Evolutionary conservation across 1,140 invertebrate genomes (phyloP).

Genomic region (Caenorhabditis briggsae): DNA sequence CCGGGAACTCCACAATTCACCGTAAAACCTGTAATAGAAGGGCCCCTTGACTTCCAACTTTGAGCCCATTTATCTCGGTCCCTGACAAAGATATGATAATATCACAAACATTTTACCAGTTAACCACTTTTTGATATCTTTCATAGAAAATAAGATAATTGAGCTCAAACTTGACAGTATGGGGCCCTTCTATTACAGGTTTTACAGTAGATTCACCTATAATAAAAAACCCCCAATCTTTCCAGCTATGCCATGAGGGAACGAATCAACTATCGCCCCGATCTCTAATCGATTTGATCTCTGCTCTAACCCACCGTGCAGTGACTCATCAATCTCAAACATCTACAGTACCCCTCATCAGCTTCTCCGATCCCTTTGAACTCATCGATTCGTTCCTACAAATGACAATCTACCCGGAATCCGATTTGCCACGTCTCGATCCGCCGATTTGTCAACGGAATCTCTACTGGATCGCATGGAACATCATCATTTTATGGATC

Average conservation of each 20-base stretch:
- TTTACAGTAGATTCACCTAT: too few relatives aligned
- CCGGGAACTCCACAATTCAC: too few relatives aligned
- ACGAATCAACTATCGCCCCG: background rate
- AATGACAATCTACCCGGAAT: slow-evolving; percentile 17
- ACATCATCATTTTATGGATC: background rate
- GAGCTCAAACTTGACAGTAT: too few relatives aligned
- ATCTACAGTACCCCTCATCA: background rate
- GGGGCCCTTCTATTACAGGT: background rate
- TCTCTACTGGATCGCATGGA: slow-evolving; percentile 20
- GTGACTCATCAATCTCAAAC: background rate
- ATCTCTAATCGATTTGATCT: background rate
- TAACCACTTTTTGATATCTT: too few relatives aligned
- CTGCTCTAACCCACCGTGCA: slow-evolving; percentile 18
- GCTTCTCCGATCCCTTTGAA: background rate
- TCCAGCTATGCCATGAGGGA: slow-evolving; percentile 12
- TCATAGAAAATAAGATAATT: too few relatives aligned
- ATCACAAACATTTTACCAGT: background rate
- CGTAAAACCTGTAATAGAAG: too few relatives aligned
- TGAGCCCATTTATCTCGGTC: too few relatives aligned
- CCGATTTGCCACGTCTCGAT: background rate
- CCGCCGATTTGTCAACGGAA: background rate
- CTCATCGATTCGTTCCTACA: slow-evolving; percentile 4
- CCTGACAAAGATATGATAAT: too few relatives aligned
- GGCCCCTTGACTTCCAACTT: too few relatives aligned
- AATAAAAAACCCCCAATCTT: too few relatives aligned